A percentile compares a stretch with the other conserved stretches of the same genome.
phyloP scores from a whole-genome alignment of 2,113 vertebrate species.

The Procavia capensis region DNA sequence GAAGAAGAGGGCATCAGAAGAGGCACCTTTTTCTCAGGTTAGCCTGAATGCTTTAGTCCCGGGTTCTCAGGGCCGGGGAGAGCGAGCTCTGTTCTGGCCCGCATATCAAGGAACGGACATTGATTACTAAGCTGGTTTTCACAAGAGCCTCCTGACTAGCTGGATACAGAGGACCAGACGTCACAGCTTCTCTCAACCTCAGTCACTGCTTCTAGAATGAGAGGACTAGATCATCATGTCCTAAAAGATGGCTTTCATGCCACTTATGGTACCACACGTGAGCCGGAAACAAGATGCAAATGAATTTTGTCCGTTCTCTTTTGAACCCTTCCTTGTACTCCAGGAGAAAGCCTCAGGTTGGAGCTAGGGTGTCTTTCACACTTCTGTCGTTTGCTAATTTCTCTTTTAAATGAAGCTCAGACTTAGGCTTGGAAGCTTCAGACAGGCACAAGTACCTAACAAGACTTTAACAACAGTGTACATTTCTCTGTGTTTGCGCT shows the following conservation, averaged over 20 bases:
- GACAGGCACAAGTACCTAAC: background rate
- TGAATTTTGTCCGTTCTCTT: background rate
- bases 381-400: background rate
- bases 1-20: slow-evolving; percentile 2
- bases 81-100: background rate
- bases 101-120: background rate
- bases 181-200: background rate
- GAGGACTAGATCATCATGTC: background rate
- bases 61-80: background rate
- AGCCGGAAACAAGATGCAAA: background rate
- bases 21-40: background rate
- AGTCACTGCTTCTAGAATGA: slow-evolving; percentile 23
- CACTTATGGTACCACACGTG: background rate
- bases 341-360: background rate
- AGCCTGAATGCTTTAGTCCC: background rate
- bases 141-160: background rate
- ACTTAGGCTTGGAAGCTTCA: background rate
- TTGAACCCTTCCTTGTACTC: background rate
- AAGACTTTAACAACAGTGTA: background rate
- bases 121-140: slow-evolving; percentile 40
- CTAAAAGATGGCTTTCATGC: background rate
- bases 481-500: too few species aligned
- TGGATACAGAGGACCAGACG: background rate
- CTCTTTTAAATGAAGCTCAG: slow-evolving; percentile 18
- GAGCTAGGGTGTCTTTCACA: background rate